These are phyloP conservation scores for Clistopyga incitator DNA, from an alignment of 2,888 invertebrate species.

Conservation along the genomic window DNA sequence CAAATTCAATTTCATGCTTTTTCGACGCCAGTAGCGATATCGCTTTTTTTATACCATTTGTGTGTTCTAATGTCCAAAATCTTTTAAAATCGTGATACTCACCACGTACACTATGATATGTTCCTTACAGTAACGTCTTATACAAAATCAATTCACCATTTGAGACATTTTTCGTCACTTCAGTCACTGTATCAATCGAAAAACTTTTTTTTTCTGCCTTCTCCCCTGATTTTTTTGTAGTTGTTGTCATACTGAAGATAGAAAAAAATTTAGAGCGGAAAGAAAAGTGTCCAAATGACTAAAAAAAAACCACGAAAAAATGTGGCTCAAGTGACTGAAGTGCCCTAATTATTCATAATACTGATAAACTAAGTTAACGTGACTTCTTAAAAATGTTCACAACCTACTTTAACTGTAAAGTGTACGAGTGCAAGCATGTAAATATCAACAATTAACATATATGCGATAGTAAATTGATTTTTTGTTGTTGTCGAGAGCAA, in stretches of 20 bases:
- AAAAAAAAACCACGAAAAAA: too few relatives aligned
- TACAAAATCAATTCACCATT: slow-evolving; percentile 31
- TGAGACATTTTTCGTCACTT: too few relatives aligned
- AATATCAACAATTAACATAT: slow-evolving; percentile 11
- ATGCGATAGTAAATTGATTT: neutral
- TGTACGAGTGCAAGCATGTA: slow-evolving; percentile 6
- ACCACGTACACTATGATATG: slow-evolving; percentile 27
- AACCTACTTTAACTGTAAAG: neutral
- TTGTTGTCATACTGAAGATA: too few relatives aligned
- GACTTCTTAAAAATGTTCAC: slow-evolving; percentile 1
- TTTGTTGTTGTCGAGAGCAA: neutral
- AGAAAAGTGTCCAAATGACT: too few relatives aligned
- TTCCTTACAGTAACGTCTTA: slow-evolving; percentile 9
- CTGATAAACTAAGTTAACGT: slow-evolving; percentile 44
- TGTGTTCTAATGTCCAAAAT: neutral
- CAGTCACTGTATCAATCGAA: too few relatives aligned
- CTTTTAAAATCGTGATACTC: neutral
- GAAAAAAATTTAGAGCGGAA: too few relatives aligned
- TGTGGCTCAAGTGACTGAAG: too few relatives aligned
- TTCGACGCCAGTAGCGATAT: neutral
- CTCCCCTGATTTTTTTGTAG: too few relatives aligned
- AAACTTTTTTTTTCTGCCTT: too few relatives aligned
- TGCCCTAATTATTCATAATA: slow-evolving; percentile 36
- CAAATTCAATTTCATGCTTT: neutral
- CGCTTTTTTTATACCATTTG: neutral